Evolutionary conservation across 2,888 invertebrate species (phyloP).

Genomic region (Phalangium opilio): DNA sequence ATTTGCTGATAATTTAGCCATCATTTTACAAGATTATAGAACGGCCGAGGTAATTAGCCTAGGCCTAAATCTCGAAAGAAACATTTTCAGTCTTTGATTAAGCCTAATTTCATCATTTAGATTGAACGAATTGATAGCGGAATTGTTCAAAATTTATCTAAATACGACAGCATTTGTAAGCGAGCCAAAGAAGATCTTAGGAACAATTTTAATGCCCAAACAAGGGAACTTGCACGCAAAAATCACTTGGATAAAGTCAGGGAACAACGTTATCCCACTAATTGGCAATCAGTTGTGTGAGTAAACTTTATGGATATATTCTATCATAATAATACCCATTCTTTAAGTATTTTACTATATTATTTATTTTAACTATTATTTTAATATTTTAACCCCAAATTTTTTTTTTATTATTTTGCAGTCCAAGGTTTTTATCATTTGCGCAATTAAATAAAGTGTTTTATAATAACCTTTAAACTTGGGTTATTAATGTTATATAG

Average conservation of each 20-base stretch:
- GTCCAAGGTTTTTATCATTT: not conserved
- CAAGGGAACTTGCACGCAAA: conserved; percentile 51
- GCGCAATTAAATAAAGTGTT: too few species aligned
- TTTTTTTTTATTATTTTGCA: too few species aligned
- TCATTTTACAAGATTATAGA: conserved; percentile 63
- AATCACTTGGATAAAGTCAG: conserved; percentile 50
- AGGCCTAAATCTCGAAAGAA: too few species aligned
- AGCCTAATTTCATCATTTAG: too few species aligned
- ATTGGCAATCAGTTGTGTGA: conserved; percentile 55
- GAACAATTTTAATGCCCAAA: conserved; percentile 32
- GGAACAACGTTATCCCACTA: conserved; percentile 54
- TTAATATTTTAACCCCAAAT: too few species aligned
- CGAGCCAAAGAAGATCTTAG: conserved; percentile 36
- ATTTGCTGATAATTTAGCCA: conserved; percentile 55
- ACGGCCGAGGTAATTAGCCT: conserved; percentile 32
- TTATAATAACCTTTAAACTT: not conserved
- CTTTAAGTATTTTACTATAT: too few species aligned
- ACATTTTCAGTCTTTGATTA: too few species aligned
- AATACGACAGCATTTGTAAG: conserved; percentile 65
- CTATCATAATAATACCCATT: too few species aligned
- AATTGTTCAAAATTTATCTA: conserved; percentile 56
- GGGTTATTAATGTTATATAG: conserved; percentile 32
- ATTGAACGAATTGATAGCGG: conserved; percentile 56
- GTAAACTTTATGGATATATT: too few species aligned
- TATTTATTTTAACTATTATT: not conserved